A percentile compares a stretch with the other conserved stretches of the same genome.
These are phyloP conservation scores for Cyanistes caeruleus DNA, from an alignment of 2,113 vertebrate species.

Conservation along the genomic window DNA sequence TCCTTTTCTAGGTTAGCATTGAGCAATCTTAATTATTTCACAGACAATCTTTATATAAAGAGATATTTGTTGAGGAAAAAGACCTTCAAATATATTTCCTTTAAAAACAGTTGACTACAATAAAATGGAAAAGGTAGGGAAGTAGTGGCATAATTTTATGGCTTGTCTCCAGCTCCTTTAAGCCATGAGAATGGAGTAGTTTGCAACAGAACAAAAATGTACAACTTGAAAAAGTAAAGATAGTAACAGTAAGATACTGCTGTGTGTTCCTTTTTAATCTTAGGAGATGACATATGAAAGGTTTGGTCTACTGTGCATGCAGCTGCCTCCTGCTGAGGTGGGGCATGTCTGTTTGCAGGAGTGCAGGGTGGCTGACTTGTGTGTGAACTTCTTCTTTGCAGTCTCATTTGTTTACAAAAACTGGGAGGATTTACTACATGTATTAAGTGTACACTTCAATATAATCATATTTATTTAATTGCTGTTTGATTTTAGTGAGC, in stretches of 20 bases:
- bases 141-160: background rate
- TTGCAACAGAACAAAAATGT: background rate
- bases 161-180: background rate
- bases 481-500: background rate
- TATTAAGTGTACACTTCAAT: background rate
- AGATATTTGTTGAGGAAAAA: slow-evolving; percentile 30
- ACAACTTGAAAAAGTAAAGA: background rate
- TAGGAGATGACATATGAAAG: background rate
- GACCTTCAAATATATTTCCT: background rate
- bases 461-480: background rate
- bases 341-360: background rate
- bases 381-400: background rate
- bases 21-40: slow-evolving; percentile 48
- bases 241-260: background rate
- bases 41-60: background rate
- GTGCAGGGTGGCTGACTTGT: background rate
- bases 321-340: background rate
- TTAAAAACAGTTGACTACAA: background rate
- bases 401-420: background rate
- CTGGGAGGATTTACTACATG: background rate
- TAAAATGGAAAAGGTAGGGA: background rate
- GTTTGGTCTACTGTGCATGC: background rate
- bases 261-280: background rate
- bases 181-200: background rate
- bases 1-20: slow-evolving; percentile 50